Evolutionary conservation across 2,888 invertebrate genomes (phyloP), one percentile per base, ranked within the genome.

Genomic region (Alentia gelatinosa): DNA sequence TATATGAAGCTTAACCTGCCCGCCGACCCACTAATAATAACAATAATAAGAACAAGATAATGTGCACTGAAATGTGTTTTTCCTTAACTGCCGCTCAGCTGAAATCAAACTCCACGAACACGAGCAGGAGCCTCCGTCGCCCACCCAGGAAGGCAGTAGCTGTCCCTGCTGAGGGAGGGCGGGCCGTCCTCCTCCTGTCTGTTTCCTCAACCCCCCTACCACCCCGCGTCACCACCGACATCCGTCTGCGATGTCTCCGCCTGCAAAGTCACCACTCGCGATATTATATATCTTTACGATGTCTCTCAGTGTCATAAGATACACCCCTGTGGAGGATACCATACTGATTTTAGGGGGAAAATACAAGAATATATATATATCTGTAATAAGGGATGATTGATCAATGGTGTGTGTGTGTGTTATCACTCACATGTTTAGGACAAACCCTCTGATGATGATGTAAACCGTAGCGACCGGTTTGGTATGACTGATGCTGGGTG

Each of bases 41-140:
- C 79, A 26, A 79, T 37, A 79, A 39, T 19, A 1, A 79, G 4
- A 79, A 79, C 79, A 79, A 1, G 3, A 56, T 56, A n/a, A 19
- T 56, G 3, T 1, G 3, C 19, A n/a, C n/a, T 47, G 50, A 47
- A 42, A 47, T 42, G 47, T 86, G 86, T 42, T 47, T 79, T 86
- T 86, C 86, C 86, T 86, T 86, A 47, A 86, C 86, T 23, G 42
- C 50, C 30, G 42, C 50, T 50, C 86, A 86, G 86, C 86, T 86
- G 86, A 86, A 50, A 86, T 86, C 50, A 86, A 86, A 26, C 86
- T 86, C 86, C 86, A 86, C 86, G 86, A 86, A 47, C 86, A 86
- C 47, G 86, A 86, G 30, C 86, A 86, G 86, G 86, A 86, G 86
- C 86, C 86, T 86, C 86, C 86, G 86, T 86, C 86, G 30, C 86